Conservation (phyloP, 2,888 invertebrate species). For the Cephus runcator region DNA sequence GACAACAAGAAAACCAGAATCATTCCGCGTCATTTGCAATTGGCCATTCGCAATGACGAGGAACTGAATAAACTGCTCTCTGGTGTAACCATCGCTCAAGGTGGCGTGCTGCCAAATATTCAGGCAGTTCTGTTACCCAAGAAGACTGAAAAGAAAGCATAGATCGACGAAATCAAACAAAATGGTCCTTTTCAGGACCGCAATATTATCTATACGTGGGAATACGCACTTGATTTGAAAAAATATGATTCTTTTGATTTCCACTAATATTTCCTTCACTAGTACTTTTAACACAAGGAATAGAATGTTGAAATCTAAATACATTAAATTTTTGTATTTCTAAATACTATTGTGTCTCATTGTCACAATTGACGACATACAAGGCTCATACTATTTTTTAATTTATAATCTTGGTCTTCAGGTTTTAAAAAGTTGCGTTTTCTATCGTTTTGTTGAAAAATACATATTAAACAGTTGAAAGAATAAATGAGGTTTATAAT, state of each 20-base stretch:
- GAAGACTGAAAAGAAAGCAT: slow-evolving; percentile 68
- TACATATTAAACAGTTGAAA: too few relatives aligned
- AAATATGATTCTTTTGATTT: neutral
- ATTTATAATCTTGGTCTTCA: too few relatives aligned
- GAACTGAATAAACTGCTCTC: slow-evolving; percentile 80
- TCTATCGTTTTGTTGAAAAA: too few relatives aligned
- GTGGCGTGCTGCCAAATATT: slow-evolving; percentile 85
- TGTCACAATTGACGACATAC: too few relatives aligned
- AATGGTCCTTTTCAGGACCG: slow-evolving; percentile 38
- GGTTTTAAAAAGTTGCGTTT: neutral
- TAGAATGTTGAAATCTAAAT: neutral
- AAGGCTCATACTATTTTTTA: too few relatives aligned
- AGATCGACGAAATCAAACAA: slow-evolving; percentile 19
- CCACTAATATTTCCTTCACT: neutral
- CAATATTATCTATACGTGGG: slow-evolving; percentile 2
- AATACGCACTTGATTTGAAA: neutral
- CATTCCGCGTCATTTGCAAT: slow-evolving; percentile 60
- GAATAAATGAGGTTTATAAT: too few relatives aligned
- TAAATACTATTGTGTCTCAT: too few relatives aligned
- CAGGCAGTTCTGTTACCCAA: slow-evolving; percentile 79
- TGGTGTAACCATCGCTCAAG: slow-evolving; percentile 84
- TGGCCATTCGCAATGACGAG: slow-evolving; percentile 85
- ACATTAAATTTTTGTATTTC: too few relatives aligned
- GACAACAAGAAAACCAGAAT: slow-evolving; percentile 76
- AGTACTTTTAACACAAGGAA: neutral